These are phyloP conservation scores for Meda fulgida DNA, from an alignment of 2,797 vertebrate genomes.

Conservation along the genomic window DNA sequence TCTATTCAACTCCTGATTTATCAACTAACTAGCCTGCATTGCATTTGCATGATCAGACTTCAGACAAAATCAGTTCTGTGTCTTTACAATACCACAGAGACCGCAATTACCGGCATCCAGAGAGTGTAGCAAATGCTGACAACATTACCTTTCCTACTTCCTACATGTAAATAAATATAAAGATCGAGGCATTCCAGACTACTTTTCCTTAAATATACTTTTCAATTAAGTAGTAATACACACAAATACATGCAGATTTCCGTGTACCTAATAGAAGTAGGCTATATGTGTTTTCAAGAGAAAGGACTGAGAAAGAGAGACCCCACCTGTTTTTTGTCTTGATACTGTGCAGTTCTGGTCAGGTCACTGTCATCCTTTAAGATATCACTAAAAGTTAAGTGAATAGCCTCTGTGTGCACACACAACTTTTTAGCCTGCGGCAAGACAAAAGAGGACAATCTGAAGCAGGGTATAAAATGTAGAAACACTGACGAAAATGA, in stretches of 20 bases:
- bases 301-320: neutral
- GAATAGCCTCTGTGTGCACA: conserved; percentile 66
- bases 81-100: conserved; percentile 43
- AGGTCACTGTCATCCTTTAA: conserved; percentile 65
- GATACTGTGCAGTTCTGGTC: conserved; percentile 46
- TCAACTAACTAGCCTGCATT: conserved; percentile 49
- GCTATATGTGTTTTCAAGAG: neutral
- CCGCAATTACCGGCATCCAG: conserved; percentile 6
- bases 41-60: conserved; percentile 55
- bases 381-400: conserved; percentile 64
- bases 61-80: conserved; percentile 46
- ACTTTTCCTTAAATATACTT: conserved; percentile 29
- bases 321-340: conserved; percentile 59
- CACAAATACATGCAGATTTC: neutral
- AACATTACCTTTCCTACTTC: conserved; percentile 24
- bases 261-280: neutral
- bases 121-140: conserved; percentile 16
- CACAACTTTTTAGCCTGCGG: conserved; percentile 73
- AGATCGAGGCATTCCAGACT: conserved; percentile 15
- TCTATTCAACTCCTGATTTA: conserved; percentile 49
- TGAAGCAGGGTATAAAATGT: conserved; percentile 34
- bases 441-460: conserved; percentile 46
- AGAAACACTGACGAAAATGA: conserved; percentile 8
- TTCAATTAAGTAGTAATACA: conserved; percentile 1
- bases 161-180: conserved; percentile 7